Evolutionary conservation across 2,888 invertebrate species (phyloP).

Genomic region (Neoitamus cyanurus): DNA sequence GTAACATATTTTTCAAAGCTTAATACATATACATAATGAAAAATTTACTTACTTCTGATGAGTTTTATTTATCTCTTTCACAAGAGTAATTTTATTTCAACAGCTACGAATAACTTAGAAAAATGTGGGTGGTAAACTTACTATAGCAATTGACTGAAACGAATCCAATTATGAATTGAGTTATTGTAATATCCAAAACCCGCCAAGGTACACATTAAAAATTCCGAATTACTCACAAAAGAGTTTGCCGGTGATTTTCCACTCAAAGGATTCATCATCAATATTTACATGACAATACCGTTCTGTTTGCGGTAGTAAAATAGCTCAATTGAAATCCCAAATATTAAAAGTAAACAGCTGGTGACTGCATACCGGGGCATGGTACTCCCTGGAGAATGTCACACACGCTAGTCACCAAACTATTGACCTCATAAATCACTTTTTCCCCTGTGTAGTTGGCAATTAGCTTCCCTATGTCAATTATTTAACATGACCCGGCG

Average conservation of each 20-base stretch:
- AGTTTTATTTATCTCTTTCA: too few relatives aligned
- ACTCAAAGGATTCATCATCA: neutral
- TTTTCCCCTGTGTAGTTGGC: neutral
- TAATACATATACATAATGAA: too few relatives aligned
- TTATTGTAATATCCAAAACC: too few relatives aligned
- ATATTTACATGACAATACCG: neutral
- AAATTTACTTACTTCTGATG: too few relatives aligned
- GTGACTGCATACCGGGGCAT: neutral
- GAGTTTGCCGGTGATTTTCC: neutral
- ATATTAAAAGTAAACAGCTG: neutral
- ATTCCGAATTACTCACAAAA: neutral
- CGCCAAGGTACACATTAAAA: neutral
- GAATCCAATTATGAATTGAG: too few relatives aligned
- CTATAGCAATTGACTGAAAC: too few relatives aligned
- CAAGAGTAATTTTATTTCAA: too few relatives aligned
- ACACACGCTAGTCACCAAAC: neutral
- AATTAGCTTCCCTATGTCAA: neutral
- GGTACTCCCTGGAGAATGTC: neutral
- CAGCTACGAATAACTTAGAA: too few relatives aligned
- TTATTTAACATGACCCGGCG: neutral
- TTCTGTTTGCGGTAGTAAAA: neutral
- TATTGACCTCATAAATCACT: slow-evolving; percentile 1
- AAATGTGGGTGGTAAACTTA: too few relatives aligned
- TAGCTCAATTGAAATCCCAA: neutral
- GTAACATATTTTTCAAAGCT: too few relatives aligned